Evolutionary conservation across 2,113 vertebrate species (phyloP).

Genomic region (Dipodomys ordii): DNA sequence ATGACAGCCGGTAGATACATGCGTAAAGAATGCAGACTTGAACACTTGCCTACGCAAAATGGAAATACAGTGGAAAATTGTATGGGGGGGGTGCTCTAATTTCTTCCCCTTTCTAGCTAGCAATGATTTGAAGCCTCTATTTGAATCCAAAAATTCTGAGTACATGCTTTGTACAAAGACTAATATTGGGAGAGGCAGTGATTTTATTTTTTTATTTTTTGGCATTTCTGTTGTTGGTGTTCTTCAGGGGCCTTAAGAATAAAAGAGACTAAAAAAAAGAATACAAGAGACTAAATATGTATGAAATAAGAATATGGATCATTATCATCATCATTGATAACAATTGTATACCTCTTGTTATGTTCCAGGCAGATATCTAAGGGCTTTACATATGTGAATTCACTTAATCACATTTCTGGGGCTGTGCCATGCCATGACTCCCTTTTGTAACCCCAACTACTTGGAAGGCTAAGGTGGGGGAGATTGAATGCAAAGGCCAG

Average conservation of each 20-base stretch:
- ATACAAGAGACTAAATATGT: slow-evolving; percentile 47
- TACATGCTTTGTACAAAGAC: background rate
- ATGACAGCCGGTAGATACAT: slow-evolving; percentile 59
- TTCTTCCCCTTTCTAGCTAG: slow-evolving; percentile 40
- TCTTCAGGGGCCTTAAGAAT: background rate
- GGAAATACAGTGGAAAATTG: slow-evolving; percentile 61
- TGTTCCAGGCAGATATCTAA: background rate
- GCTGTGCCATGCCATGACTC: too few species aligned
- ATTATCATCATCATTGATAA: slow-evolving; percentile 23
- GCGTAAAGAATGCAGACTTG: slow-evolving; percentile 65
- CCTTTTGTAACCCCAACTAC: too few species aligned
- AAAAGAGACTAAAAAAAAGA: background rate
- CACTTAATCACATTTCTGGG: background rate
- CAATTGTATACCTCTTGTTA: background rate
- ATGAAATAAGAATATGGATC: background rate
- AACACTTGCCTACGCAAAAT: slow-evolving; percentile 69
- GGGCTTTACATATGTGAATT: background rate
- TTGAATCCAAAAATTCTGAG: slow-evolving; percentile 32
- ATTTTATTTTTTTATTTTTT: background rate
- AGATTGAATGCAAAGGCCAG: too few species aligned
- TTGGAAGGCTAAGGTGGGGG: too few species aligned
- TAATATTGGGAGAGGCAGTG: background rate
- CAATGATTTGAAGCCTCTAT: slow-evolving; percentile 37
- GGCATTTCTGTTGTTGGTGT: background rate
- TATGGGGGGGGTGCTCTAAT: background rate